Conservation (phyloP, 2,113 vertebrate species). For the Erythrocercus mccallii region DNA sequence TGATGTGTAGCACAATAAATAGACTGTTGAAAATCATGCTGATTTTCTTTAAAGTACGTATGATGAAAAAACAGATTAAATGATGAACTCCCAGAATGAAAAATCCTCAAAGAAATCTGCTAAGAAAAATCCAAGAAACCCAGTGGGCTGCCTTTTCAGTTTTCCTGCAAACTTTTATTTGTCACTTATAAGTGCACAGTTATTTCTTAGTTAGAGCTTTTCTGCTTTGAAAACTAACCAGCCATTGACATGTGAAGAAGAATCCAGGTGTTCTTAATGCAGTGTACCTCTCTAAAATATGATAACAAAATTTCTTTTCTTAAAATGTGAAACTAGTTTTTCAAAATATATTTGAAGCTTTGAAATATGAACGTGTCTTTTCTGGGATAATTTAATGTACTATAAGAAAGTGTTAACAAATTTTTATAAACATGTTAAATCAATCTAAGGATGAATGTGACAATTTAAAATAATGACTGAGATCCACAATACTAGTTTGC, state of each 20-base stretch:
- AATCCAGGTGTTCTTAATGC: background rate
- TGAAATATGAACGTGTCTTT: background rate
- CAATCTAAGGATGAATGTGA: background rate
- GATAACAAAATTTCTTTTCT: background rate
- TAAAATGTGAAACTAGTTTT: background rate
- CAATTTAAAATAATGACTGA: background rate
- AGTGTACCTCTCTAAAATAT: background rate
- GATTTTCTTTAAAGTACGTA: slow-evolving; percentile 25
- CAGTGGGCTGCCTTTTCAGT: background rate
- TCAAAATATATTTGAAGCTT: background rate
- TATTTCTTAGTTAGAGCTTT: background rate
- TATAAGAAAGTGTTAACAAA: background rate
- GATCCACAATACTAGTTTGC: background rate
- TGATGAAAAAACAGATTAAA: background rate
- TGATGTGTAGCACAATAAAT: slow-evolving; percentile 32
- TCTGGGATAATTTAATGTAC: background rate
- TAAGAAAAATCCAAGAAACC: background rate
- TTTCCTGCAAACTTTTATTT: background rate
- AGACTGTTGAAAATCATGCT: slow-evolving; percentile 33
- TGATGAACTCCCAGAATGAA: slow-evolving; percentile 7
- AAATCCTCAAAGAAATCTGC: background rate
- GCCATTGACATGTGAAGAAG: background rate
- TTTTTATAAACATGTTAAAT: background rate
- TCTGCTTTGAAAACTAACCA: background rate
- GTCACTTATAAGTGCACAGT: background rate